Evolutionary conservation across 2,113 vertebrate genomes (phyloP), one percentile per base, ranked within the genome.

Genomic region (Ciconia stormi): DNA sequence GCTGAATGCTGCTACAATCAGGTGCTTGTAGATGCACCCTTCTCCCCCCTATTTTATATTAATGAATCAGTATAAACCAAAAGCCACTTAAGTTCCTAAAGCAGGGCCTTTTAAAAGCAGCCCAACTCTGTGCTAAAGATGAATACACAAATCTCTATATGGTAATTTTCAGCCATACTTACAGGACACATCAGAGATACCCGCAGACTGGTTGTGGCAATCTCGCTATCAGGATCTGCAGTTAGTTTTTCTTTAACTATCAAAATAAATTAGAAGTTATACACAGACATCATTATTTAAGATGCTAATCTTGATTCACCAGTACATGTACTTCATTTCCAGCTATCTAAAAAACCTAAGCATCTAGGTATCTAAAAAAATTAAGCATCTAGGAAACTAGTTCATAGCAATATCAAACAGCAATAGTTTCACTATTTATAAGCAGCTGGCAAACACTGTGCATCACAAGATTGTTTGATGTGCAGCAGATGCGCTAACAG

Each of bases 151-250:
- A 81, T 73, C 32, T 47, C 29, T 22, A 26, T 7, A 26, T 4
- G 20, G 50, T 13, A 19, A 40, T 87, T 49, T 67, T 38, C 32
- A 78, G 52, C n/a, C 81, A 55, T 96, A 98, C 98, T 99, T 98
- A 99, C 99, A 94, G 99, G 99, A 95, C 99, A 99, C 98, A 99
- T 99, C n/a, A 99, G 98, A 46, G 99, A 99, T 6, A 99, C 99
- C 13, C 99, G 98, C 49, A 99, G 99, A 83, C 99, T 99, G 42
- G 99, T 99, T 47, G 99, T 99, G 53, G 99, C 99, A 67, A 99
- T 98, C 97, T 99, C 99, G 74, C 99, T 99, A 93, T 99, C 99
- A 38, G 99, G 99, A 96, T 99, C 99, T 72, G 99, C 99, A 11
- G 99, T 99, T 56, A 99, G 98, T 95, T 99, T 99, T 97, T 99